Conservation (phyloP, 1,140 invertebrate species). For the Spodoptera frugiperda region DNA sequence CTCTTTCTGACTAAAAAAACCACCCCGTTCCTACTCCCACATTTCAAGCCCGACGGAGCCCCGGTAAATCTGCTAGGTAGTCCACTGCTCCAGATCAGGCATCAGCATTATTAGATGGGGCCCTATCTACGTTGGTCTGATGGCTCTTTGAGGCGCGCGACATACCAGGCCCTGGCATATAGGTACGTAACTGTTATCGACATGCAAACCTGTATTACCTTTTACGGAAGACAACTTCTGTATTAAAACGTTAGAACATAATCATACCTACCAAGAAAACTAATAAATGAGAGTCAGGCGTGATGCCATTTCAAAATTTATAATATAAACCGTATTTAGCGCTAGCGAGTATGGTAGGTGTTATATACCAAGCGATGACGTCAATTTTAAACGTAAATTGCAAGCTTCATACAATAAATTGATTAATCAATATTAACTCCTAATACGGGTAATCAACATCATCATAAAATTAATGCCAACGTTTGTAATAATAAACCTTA, state of each 20-base stretch:
- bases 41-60: no score
- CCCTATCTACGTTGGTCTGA: no score
- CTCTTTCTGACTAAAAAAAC: no score
- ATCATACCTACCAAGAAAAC: background rate
- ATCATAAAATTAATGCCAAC: constrained; percentile 18
- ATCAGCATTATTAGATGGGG: no score
- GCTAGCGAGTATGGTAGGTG: background rate
- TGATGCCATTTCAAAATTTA: background rate
- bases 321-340: background rate
- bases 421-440: constrained; percentile 18
- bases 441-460: constrained; percentile 26
- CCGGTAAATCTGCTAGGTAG: no score
- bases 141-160: no score
- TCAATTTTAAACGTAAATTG: background rate
- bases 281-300: background rate
- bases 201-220: background rate
- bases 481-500: constrained; percentile 9
- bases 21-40: no score
- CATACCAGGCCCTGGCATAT: no score
- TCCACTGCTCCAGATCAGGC: no score
- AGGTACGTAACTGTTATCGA: no score
- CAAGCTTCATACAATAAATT: background rate
- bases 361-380: no score
- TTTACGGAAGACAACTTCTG: background rate
- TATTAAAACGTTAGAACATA: background rate